Base-by-base conservation (phyloP, 2,888 invertebrate species). In the Hedychridium roseum region DNA sequence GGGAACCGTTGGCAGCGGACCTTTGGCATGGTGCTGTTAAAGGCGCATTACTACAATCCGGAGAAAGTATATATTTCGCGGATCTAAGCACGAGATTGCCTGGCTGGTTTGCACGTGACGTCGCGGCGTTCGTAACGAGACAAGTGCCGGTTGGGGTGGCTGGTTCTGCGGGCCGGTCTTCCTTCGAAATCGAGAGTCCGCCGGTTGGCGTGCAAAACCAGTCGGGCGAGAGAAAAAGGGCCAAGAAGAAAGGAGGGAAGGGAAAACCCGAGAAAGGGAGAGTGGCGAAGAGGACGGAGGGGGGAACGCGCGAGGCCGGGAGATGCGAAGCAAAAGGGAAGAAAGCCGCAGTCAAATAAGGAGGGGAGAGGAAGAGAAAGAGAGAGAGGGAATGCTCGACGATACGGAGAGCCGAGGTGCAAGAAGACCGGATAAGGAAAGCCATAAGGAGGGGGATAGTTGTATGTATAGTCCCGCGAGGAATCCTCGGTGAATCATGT, bases 161-260 rank as follows among this genome's bases (percentile, higher is more conserved):
- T 56, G 51, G 52, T 61, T 50, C 43, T 50, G 35, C 47, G 36
- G 37, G 38, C 41, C 41, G 49, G 43, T 57, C 55, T 57, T 42
- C 52, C 49, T 54, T 60, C 60, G 64, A 64, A 64, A 64, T 64
- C 64, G 64, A 64, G 64, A 64, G 64, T 64, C 60, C 54, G 47
- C 50, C 52, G 54, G 55, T 48, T 53, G 51, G 41, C 46, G 54
- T 35, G 57, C 64, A 54, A 57, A 64, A 64, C 64, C 64, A 64
- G 64, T 64, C 31, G 42, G 43, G 15, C 48, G 49, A 41, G 34
- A 27, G 41, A 58, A 43, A 54, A 47, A 50, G 48, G 57, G 52
- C 34, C 27, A 41, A 38, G 21, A 39, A 38, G 37, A 38, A 26
- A 27, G 36, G 15, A 3, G 27, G 26, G 21, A 26, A 30, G 16